Evolutionary conservation across 2,797 vertebrate genomes (phyloP).

Genomic region (Diglossa cyanea): DNA sequence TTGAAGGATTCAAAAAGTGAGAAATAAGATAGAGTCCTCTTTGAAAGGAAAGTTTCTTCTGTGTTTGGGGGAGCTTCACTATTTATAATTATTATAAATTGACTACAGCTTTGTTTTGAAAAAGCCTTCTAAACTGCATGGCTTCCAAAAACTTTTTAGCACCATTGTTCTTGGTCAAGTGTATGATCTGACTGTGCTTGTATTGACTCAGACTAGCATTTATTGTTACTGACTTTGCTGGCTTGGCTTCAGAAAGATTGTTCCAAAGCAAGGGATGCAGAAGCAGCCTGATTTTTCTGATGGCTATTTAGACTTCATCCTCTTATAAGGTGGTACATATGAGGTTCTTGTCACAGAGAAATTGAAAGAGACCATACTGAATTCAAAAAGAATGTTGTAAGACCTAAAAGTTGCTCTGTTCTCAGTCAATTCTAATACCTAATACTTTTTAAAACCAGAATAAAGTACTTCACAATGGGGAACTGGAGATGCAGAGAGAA

Average conservation of each 20-base stretch:
- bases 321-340: accelerated
- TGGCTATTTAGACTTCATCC: neutral
- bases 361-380: neutral
- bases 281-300: neutral
- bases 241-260: neutral
- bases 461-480: neutral
- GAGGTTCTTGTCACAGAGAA: neutral
- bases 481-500: neutral
- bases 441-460: neutral
- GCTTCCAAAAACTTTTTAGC: neutral
- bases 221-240: neutral
- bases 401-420: neutral
- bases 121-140: neutral
- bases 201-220: neutral
- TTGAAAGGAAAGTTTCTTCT: neutral
- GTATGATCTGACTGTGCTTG: neutral
- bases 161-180: accelerated
- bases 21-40: neutral
- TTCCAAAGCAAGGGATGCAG: neutral
- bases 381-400: accelerated
- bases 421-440: neutral
- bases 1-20: neutral
- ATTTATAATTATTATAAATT: neutral
- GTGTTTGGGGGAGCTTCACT: neutral
- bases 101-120: neutral